Evolutionary conservation across 2,113 vertebrate genomes (phyloP).

Genomic region (Panthera tigris): DNA sequence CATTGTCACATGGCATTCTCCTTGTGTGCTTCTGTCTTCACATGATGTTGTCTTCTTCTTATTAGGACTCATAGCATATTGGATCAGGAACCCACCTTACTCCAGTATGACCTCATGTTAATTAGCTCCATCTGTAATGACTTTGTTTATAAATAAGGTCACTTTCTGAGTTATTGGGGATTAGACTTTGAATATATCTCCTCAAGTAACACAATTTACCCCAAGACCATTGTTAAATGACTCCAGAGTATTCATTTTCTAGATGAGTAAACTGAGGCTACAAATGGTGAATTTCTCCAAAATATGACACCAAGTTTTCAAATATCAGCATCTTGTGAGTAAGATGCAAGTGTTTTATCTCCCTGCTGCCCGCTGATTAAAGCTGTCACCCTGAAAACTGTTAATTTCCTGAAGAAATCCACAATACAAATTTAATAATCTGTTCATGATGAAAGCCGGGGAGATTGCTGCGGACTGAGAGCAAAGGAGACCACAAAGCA

Average conservation of each 20-base stretch:
- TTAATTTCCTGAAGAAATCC: not conserved
- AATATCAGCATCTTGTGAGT: not conserved
- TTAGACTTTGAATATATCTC: not conserved
- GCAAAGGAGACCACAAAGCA: accelerated
- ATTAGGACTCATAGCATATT: no score
- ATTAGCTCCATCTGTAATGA: not conserved
- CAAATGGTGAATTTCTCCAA: not conserved
- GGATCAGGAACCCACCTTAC: not conserved
- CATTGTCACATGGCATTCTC: not conserved
- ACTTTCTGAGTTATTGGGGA: not conserved
- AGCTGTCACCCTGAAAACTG: not conserved
- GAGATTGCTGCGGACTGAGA: not conserved
- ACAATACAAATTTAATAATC: not conserved
- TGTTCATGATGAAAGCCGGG: not conserved
- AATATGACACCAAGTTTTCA: not conserved
- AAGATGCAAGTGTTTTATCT: not conserved
- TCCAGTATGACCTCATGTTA: not conserved
- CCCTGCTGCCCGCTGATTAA: not conserved
- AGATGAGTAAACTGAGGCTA: not conserved
- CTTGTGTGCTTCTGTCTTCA: not conserved
- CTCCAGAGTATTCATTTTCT: not conserved
- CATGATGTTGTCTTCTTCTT: not conserved
- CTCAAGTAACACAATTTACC: not conserved
- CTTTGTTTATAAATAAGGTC: not conserved
- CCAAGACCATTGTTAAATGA: not conserved